Evolutionary conservation across 2,888 invertebrate genomes (phyloP).

Genomic region (Agapostemon virescens): DNA sequence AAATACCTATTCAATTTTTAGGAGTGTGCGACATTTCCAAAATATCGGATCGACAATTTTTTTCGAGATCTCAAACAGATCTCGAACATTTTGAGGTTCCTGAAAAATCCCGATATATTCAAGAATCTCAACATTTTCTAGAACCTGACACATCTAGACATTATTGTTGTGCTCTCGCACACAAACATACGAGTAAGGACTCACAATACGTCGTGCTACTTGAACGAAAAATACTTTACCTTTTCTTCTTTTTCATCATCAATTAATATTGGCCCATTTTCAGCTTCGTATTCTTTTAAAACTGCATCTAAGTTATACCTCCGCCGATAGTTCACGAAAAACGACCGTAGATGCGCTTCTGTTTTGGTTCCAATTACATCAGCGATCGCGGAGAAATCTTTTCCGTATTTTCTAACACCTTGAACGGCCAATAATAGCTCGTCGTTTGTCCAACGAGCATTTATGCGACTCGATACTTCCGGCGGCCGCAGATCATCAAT

Average conservation of each 20-base stretch:
- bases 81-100: not conserved
- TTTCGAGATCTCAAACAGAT: too few species aligned
- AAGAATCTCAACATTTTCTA: too few species aligned
- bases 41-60: not conserved
- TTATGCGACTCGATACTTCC: conserved; percentile 87
- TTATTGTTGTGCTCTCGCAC: not conserved
- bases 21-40: not conserved
- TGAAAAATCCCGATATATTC: not conserved
- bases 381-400: conserved; percentile 95
- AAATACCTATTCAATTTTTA: not conserved
- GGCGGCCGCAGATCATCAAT: conserved; percentile 85
- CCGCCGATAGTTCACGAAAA: conserved; percentile 94
- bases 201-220: not conserved
- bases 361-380: conserved; percentile 97
- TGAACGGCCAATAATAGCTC: conserved; percentile 95
- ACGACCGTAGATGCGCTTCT: conserved; percentile 94
- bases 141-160: too few species aligned
- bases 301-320: conserved; percentile 93
- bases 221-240: conserved; percentile 65
- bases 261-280: conserved; percentile 83
- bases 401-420: conserved; percentile 91
- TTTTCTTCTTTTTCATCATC: conserved; percentile 81
- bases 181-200: too few species aligned
- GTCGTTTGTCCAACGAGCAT: conserved; percentile 95
- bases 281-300: conserved; percentile 92